Conservation (phyloP, 2,888 invertebrate genomes). For the Drepanosiphum platanoidis region DNA sequence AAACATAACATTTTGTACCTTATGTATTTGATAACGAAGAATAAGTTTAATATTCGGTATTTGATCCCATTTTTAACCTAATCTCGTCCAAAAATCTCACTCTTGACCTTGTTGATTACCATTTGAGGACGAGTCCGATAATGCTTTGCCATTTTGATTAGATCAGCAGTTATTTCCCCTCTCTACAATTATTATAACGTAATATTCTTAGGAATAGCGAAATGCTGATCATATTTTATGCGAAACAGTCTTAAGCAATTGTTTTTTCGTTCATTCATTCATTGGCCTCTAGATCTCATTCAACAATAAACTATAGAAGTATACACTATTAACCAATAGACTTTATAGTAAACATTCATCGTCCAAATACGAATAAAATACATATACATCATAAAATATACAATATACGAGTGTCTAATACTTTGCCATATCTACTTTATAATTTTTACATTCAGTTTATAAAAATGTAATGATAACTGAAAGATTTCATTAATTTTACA, state of each 20-base stretch:
- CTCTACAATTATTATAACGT: not conserved
- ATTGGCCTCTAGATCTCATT: slow-evolving; percentile 32
- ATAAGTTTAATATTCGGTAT: not conserved
- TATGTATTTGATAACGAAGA: not conserved
- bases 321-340: not conserved
- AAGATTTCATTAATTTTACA: no score
- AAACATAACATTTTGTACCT: not conserved
- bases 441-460: no score
- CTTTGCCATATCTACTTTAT: no score
- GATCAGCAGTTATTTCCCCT: slow-evolving; percentile 7
- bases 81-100: not conserved
- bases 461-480: no score
- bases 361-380: no score
- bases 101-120: slow-evolving; percentile 27
- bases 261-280: slow-evolving; percentile 27
- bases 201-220: slow-evolving; percentile 21
- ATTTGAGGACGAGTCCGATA: slow-evolving; percentile 47
- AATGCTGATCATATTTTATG: slow-evolving; percentile 43
- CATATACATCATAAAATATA: no score
- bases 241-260: slow-evolving; percentile 16
- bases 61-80: slow-evolving; percentile 5
- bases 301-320: slow-evolving; percentile 30
- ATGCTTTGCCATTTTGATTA: not conserved
- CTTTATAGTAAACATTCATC: no score
- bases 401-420: no score